Evolutionary conservation across 2,113 vertebrate species (phyloP).

Genomic region (Dendropsophus ebraccatus): DNA sequence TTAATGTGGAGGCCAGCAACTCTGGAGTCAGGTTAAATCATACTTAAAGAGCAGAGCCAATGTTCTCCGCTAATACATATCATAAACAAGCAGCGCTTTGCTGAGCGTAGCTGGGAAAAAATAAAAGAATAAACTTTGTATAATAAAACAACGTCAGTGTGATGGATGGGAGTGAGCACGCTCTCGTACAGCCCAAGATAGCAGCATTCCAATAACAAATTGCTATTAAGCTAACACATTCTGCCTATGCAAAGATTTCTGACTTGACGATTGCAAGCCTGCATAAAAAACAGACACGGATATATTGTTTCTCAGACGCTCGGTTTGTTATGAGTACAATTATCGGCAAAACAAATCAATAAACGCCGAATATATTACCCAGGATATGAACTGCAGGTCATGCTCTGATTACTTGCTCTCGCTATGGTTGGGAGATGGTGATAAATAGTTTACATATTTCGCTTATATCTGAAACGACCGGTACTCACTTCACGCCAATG

Average conservation of each 20-base stretch:
- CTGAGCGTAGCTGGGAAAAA: conserved; percentile 45
- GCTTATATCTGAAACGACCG: conserved; percentile 37
- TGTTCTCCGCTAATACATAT: conserved; percentile 56
- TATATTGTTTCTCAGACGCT: conserved; percentile 58
- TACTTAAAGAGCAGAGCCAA: conserved; percentile 54
- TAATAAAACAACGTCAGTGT: conserved; percentile 58
- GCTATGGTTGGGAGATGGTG: conserved; percentile 25
- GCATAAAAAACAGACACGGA: conserved; percentile 53
- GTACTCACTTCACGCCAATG: conserved; percentile 3
- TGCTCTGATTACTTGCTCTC: conserved; percentile 53
- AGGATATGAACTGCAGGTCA: conserved; percentile 47
- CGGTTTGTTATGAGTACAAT: conserved; percentile 59
- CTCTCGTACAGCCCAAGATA: conserved; percentile 51
- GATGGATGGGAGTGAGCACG: conserved; percentile 49
- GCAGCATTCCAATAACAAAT: conserved; percentile 59
- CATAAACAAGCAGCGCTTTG: conserved; percentile 57
- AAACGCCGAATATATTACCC: conserved; percentile 55
- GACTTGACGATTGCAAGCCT: conserved; percentile 47
- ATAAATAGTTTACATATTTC: conserved; percentile 58
- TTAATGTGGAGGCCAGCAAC: conserved; percentile 45
- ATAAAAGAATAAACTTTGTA: conserved; percentile 60
- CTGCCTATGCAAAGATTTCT: conserved; percentile 56
- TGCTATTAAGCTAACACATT: conserved; percentile 57
- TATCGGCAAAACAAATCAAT: conserved; percentile 59
- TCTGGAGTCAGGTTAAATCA: conserved; percentile 57